phyloP scores from a whole-genome alignment of 2,797 vertebrate species.

The Lepilemur septentrionalis region DNA sequence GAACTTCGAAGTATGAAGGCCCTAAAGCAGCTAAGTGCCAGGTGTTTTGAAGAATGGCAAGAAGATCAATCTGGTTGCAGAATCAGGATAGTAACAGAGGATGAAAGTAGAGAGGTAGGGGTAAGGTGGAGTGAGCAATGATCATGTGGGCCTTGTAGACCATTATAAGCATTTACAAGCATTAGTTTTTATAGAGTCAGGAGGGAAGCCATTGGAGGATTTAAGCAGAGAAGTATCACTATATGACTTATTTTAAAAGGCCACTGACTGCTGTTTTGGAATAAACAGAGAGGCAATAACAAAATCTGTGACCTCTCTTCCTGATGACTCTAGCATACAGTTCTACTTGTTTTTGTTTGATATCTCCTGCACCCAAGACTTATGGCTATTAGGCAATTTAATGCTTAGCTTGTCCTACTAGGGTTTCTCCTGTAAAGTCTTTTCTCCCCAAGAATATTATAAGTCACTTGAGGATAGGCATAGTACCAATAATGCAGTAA shows the following conservation, averaged over 20 bases:
- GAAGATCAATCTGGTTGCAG: background rate
- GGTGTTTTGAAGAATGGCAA: background rate
- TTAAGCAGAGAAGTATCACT: background rate
- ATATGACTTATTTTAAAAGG: background rate
- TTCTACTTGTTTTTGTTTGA: background rate
- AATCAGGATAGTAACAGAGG: background rate
- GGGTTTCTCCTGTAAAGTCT: background rate
- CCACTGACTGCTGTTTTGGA: background rate
- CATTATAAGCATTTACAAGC: background rate
- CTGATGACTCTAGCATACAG: background rate
- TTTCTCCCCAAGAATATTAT: background rate
- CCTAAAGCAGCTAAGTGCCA: background rate
- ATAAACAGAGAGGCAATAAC: background rate
- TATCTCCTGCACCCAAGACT: background rate
- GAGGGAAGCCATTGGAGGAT: background rate
- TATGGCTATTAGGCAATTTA: background rate
- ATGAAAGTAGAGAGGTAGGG: background rate
- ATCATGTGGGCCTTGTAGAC: background rate
- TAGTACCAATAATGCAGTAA: background rate
- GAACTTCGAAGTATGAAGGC: background rate
- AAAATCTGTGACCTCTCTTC: background rate
- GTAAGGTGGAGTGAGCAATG: background rate
- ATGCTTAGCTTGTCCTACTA: background rate
- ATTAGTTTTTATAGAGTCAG: background rate
- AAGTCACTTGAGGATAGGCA: background rate